A percentile compares a stretch with the other conserved stretches of the same genome.
Conservation (phyloP, 2,113 vertebrate species). For the Melanerpes formicivorus region DNA sequence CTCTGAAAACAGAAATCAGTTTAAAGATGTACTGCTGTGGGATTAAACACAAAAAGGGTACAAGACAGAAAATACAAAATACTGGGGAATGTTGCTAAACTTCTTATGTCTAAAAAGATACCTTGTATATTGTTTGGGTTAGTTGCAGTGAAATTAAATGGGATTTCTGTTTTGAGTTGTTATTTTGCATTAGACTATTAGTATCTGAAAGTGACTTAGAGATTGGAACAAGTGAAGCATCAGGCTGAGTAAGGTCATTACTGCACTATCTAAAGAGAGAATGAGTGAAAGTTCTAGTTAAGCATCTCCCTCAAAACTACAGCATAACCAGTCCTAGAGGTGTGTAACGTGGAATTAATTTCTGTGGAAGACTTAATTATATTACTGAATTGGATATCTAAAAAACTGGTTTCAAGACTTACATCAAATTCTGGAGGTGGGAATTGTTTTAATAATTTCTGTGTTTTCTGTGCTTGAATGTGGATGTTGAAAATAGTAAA, state of each 20-base stretch:
- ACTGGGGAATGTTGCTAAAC: not conserved
- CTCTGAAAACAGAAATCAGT: not conserved
- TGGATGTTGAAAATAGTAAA: not conserved
- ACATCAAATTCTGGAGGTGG: not conserved
- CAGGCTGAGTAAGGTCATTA: not conserved
- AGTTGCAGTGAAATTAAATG: slow-evolving; percentile 22
- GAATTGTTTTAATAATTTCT: not conserved
- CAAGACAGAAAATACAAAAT: not conserved
- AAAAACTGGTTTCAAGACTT: not conserved
- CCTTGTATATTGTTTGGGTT: slow-evolving; percentile 1
- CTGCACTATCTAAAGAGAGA: not conserved
- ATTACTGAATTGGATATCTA: not conserved
- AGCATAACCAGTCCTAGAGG: rapidly evolving
- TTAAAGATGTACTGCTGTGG: not conserved
- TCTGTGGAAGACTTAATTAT: not conserved
- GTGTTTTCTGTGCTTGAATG: not conserved
- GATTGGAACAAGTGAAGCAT: not conserved
- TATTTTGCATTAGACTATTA: not conserved
- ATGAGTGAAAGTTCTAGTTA: not conserved
- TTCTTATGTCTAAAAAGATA: not conserved
- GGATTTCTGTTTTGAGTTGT: slow-evolving; percentile 6
- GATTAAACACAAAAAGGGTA: not conserved
- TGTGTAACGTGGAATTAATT: rapidly evolving
- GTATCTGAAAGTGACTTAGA: not conserved
- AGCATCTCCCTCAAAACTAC: not conserved